Base-by-base conservation (phyloP, 2,113 vertebrate species). In the Rhineura floridana region DNA sequence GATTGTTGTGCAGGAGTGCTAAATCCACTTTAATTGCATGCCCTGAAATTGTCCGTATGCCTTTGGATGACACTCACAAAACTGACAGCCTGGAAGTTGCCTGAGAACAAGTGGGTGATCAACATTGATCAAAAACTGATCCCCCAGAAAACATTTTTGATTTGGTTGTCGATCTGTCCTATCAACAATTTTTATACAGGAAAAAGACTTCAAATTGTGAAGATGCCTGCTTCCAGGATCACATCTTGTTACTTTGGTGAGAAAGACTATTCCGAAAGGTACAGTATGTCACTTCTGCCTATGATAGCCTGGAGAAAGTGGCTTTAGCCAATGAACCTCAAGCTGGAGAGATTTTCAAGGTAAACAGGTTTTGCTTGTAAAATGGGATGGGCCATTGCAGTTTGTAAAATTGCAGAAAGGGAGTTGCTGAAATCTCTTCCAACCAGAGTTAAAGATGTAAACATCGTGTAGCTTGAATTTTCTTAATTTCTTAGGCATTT, bases 161-260 rank as follows among this genome's bases (percentile, higher is more conserved):
- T 4, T 75, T 44, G 72, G 39, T 42, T 44, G 33, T 9, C 19
- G 4, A 48, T 78, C 19, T 80, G 17, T 42, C 65, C 10, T 59
- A 10, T 81, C 36, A 6, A 33, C 36, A 19, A 0, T 33, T 88
- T 84, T 88, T 79, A 76, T 72, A 3, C 23, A 98, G 98, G 98
- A 83, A 96, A 95, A 83, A 92, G 96, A 52, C 94, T 98, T 59
- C 97, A 97, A 87, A 97, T 97, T 0, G 95, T 98, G 67, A 96
- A 85, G 85, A 90, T 98, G 42, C 98, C 98, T 0, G 96, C 96
- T 8, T 94, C 87, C 0, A 98, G 97, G 86, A 97, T 97, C 72
- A 98, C 98, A 1, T 98, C 98, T 1, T 98, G 98, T 91, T 98
- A 98, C 90, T 99, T 99, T 0, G 98, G 98, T 33, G 98, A 98